Conservation (phyloP, 2,797 vertebrate species). For the Schizopygopsis pylzovi region DNA sequence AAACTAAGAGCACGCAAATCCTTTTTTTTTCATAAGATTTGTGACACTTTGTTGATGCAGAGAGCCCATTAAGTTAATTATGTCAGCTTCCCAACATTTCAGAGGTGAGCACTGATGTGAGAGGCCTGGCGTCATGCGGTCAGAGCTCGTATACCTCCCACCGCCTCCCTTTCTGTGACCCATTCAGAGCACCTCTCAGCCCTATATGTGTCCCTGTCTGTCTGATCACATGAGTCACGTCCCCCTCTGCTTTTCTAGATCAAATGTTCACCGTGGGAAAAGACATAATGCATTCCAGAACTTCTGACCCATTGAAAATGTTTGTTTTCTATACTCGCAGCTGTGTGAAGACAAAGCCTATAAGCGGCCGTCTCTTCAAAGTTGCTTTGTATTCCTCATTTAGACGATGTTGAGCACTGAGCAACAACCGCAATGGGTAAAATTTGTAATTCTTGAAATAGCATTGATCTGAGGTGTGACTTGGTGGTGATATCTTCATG, state of each 20-base stretch:
- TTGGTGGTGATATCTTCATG: not conserved
- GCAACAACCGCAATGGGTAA: constrained; percentile 38
- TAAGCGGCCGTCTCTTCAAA: constrained; percentile 50
- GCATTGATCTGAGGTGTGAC: constrained; percentile 21
- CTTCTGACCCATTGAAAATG: constrained; percentile 60
- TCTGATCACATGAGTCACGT: constrained; percentile 57
- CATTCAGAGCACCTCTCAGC: constrained; percentile 43
- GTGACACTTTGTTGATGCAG: constrained; percentile 57
- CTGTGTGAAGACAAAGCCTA: constrained; percentile 65
- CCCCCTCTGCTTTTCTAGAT: constrained; percentile 58
- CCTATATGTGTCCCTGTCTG: constrained; percentile 49
- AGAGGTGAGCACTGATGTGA: constrained; percentile 71
- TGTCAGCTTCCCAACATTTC: constrained; percentile 66
- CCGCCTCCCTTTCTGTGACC: constrained; percentile 45
- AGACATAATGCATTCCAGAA: constrained; percentile 42
- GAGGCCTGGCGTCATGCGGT: constrained; percentile 51
- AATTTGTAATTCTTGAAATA: constrained; percentile 44
- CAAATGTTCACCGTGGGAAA: constrained; percentile 62
- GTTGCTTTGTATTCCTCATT: constrained; percentile 35
- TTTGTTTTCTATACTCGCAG: constrained; percentile 71
- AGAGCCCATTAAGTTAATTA: constrained; percentile 78
- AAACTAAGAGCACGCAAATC: constrained; percentile 39
- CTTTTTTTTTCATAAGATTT: constrained; percentile 45
- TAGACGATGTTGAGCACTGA: constrained; percentile 2
- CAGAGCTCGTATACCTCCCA: constrained; percentile 48